A percentile compares a stretch with the other conserved stretches of the same genome.
Conservation (phyloP, 2,888 invertebrate species). For the Hydroisotoma schaefferi region DNA sequence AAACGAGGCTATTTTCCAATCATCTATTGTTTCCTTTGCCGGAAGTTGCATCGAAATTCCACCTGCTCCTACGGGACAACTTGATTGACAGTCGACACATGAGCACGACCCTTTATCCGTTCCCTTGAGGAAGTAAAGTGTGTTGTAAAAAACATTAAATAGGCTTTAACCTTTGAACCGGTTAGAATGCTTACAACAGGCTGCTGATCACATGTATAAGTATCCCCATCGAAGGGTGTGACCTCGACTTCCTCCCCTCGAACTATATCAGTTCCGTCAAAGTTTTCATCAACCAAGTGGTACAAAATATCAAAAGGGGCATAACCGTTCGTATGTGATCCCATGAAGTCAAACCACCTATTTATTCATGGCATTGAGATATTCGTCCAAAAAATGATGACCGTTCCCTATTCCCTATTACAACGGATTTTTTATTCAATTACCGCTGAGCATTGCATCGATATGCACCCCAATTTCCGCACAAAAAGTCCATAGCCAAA, state of each 20-base stretch:
- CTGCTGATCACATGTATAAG: conserved; percentile 29
- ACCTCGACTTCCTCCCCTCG: too few relatives aligned
- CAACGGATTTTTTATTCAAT: conserved; percentile 1
- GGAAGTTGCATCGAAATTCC: conserved; percentile 54
- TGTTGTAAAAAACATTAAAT: neutral
- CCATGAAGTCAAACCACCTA: conserved; percentile 46
- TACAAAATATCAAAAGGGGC: conserved; percentile 65
- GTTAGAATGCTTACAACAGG: conserved; percentile 20
- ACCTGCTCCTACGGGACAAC: conserved; percentile 67
- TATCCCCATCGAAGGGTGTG: conserved; percentile 28
- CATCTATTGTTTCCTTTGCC: conserved; percentile 61
- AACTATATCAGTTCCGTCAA: conserved; percentile 13
- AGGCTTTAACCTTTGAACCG: neutral
- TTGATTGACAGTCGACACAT: conserved; percentile 76
- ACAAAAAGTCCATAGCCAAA: conserved; percentile 71
- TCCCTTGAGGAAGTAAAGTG: conserved; percentile 1
- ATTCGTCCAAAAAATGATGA: too few relatives aligned
- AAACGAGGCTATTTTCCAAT: conserved; percentile 66
- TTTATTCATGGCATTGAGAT: too few relatives aligned
- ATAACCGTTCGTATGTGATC: conserved; percentile 34
- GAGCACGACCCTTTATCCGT: conserved; percentile 67
- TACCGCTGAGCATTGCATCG: conserved; percentile 60
- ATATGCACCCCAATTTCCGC: conserved; percentile 63
- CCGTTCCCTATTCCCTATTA: neutral
- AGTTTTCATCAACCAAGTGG: conserved; percentile 42